These are phyloP conservation scores for Sinocyclocheilus anophthalmus DNA, from an alignment of 2,113 vertebrate species.

Conservation along the genomic window DNA sequence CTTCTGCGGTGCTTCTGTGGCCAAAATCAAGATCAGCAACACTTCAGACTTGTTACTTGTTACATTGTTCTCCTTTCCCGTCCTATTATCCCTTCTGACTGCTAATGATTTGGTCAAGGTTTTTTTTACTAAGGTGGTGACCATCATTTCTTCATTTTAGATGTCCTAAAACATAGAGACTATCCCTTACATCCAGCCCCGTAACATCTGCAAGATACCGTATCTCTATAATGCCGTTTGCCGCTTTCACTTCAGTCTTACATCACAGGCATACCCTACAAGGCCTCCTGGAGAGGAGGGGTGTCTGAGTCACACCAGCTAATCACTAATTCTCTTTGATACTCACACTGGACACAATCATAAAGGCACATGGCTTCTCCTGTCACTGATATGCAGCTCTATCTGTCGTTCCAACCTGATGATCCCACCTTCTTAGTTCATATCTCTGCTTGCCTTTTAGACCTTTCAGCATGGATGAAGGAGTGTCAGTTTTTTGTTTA, in stretches of 20 bases:
- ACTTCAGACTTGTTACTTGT: not conserved
- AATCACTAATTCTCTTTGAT: not conserved
- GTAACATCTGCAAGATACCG: not conserved
- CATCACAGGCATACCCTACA: not conserved
- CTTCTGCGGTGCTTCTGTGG: not conserved
- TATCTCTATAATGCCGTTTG: not conserved
- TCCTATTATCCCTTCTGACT: not conserved
- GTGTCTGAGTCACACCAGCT: not conserved
- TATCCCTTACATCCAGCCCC: not conserved
- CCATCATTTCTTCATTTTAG: not conserved
- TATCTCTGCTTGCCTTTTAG: not conserved
- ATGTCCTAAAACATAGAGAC: not conserved
- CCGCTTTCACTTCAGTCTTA: not conserved
- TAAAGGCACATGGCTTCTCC: not conserved
- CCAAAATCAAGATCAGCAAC: not conserved
- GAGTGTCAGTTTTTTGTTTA: not conserved
- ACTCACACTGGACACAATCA: not conserved
- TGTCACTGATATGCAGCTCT: not conserved
- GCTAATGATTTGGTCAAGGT: not conserved
- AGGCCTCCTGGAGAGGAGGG: not conserved
- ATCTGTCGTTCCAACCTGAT: not conserved
- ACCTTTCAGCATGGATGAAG: not conserved
- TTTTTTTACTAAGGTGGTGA: not conserved
- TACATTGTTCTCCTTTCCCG: not conserved
- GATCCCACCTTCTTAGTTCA: too few relatives aligned